These are phyloP conservation scores for Escarpia spicata DNA, from an alignment of 2,888 invertebrate species.

Conservation along the genomic window DNA sequence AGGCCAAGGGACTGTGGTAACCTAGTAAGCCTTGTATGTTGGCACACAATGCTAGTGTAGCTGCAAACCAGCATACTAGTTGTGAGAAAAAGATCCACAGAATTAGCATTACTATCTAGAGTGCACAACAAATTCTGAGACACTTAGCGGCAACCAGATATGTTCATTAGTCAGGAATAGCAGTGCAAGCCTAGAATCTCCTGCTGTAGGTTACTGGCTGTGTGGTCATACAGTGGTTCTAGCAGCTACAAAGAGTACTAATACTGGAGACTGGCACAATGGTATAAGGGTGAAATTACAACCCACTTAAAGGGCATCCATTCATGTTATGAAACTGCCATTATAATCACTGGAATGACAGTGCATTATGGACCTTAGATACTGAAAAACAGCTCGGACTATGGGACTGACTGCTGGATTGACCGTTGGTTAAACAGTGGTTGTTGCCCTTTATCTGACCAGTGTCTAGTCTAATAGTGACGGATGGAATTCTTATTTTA, in stretches of 20 bases:
- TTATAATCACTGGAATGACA: neutral
- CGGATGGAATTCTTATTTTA: neutral
- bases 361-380: neutral
- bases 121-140: neutral
- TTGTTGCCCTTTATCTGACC: constrained; percentile 8
- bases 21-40: neutral
- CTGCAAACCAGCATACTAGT: neutral
- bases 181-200: neutral
- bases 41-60: neutral
- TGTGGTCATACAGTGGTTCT: neutral
- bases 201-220: neutral
- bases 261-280: neutral
- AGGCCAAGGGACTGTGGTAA: neutral
- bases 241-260: neutral
- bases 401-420: neutral
- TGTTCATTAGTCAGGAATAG: neutral
- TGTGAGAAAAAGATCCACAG: neutral
- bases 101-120: neutral
- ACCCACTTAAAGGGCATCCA: neutral
- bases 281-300: neutral
- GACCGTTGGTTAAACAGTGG: neutral
- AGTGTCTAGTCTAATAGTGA: neutral
- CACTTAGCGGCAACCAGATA: neutral
- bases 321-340: neutral
- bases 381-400: neutral